Conservation (phyloP, 2,888 invertebrate genomes). For the Hypselothyrea guttata region DNA sequence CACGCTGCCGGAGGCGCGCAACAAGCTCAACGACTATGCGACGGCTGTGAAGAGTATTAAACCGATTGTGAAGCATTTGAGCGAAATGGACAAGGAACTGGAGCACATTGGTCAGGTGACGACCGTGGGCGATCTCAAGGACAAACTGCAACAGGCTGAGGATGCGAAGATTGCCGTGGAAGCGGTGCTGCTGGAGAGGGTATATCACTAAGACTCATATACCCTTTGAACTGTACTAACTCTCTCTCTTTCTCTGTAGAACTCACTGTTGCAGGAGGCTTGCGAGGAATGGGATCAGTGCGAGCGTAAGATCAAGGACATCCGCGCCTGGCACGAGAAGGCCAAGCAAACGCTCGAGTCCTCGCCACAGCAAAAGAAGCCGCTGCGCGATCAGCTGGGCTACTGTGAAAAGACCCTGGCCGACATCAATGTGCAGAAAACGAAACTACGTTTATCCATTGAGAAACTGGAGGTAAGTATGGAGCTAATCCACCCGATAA, state of each 20-base stretch:
- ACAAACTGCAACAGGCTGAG: slow-evolving; percentile 93
- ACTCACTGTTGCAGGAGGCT: slow-evolving; percentile 93
- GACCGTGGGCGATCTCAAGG: slow-evolving; percentile 92
- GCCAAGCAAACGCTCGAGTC: slow-evolving; percentile 89
- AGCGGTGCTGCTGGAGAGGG: slow-evolving; percentile 92
- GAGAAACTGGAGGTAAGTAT: slow-evolving; percentile 92
- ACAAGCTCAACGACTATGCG: slow-evolving; percentile 93
- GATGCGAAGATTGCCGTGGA: slow-evolving; percentile 93
- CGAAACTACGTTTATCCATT: slow-evolving; percentile 93
- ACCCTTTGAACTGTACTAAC: background rate
- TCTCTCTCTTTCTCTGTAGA: slow-evolving; percentile 83
- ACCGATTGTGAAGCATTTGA: slow-evolving; percentile 92
- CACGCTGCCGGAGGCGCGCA: slow-evolving; percentile 91
- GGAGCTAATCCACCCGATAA: slow-evolving; percentile 25
- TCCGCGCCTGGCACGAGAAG: slow-evolving; percentile 94
- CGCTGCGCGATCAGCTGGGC: slow-evolving; percentile 92
- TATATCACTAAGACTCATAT: slow-evolving; percentile 79
- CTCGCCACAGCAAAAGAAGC: slow-evolving; percentile 92
- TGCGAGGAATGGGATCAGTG: slow-evolving; percentile 98
- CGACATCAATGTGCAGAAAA: slow-evolving; percentile 94
- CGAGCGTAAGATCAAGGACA: slow-evolving; percentile 95
- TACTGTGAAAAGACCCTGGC: slow-evolving; percentile 92
- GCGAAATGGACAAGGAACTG: slow-evolving; percentile 95
- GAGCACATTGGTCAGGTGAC: slow-evolving; percentile 92
- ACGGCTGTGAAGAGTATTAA: slow-evolving; percentile 94